Evolutionary conservation across 2,888 invertebrate genomes (phyloP).

Genomic region (Epinotia ramella): DNA sequence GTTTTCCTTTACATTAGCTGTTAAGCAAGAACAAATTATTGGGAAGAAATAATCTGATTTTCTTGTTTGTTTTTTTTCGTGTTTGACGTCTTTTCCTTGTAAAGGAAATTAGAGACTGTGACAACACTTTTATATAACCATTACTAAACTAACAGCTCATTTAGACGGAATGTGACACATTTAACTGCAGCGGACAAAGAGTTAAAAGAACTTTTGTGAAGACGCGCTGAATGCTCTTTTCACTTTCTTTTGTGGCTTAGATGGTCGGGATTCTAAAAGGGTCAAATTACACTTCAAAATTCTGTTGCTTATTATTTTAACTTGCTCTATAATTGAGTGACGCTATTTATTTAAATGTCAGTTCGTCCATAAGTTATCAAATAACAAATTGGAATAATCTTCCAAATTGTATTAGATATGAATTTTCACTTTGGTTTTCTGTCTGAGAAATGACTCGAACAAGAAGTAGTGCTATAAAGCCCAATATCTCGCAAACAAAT

Average conservation of each 20-base stretch:
- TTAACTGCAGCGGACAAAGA: conserved; percentile 57
- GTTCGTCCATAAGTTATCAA: not conserved
- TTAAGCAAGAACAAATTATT: not conserved
- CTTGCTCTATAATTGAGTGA: not conserved
- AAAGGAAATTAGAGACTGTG: not conserved
- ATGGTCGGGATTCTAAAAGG: conserved; percentile 18
- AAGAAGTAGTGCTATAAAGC: no score
- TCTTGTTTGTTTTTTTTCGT: not conserved
- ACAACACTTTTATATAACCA: not conserved
- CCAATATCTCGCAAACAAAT: no score
- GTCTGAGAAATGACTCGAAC: no score
- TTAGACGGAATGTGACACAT: conserved; percentile 41
- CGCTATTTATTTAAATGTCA: not conserved
- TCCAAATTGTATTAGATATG: not conserved
- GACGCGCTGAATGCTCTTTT: conserved; percentile 67
- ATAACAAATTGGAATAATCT: not conserved
- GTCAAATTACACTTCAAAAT: not conserved
- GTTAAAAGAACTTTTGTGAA: conserved; percentile 69
- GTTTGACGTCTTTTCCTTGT: not conserved
- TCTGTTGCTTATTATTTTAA: not conserved
- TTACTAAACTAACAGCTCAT: conserved; percentile 30
- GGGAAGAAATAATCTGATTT: not conserved
- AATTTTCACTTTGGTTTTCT: no score
- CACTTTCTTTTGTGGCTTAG: conserved; percentile 60
- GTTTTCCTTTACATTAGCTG: not conserved